phyloP scores from a whole-genome alignment of 2,113 vertebrate species.

The Bubo scandiacus region DNA sequence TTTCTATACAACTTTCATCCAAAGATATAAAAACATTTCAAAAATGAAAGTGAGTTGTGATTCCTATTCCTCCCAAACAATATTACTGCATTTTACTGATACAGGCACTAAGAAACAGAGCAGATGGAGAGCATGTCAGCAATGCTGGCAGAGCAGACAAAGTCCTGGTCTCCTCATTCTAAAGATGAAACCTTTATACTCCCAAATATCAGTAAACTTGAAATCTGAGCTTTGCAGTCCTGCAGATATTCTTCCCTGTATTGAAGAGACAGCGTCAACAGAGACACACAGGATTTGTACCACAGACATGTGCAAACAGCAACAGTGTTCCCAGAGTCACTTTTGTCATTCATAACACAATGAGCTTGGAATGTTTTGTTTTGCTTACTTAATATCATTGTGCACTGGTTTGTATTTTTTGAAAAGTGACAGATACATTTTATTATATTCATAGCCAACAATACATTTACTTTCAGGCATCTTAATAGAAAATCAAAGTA shows the following conservation, averaged over 20 bases:
- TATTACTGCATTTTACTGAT: background rate
- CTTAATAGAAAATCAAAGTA: background rate
- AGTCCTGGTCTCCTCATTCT: background rate
- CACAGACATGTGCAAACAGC: background rate
- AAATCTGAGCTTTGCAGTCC: background rate
- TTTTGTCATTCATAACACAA: conserved; percentile 26
- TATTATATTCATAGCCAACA: background rate
- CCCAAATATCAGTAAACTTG: background rate
- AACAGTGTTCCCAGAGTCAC: background rate
- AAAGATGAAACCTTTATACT: background rate
- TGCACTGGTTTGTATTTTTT: background rate
- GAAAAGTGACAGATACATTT: conserved; percentile 5
- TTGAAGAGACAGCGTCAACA: background rate
- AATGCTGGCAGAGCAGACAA: background rate
- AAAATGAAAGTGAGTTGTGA: background rate
- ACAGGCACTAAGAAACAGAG: background rate
- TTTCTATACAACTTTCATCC: background rate
- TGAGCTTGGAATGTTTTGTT: background rate
- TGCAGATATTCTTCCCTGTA: background rate
- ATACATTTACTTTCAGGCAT: conserved; percentile 10
- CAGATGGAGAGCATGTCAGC: background rate
- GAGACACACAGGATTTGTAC: background rate
- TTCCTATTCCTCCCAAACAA: background rate
- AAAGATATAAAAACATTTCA: background rate
- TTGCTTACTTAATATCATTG: conserved; percentile 36